Conservation (phyloP, 2,797 vertebrate genomes). For the Esox lucius region DNA sequence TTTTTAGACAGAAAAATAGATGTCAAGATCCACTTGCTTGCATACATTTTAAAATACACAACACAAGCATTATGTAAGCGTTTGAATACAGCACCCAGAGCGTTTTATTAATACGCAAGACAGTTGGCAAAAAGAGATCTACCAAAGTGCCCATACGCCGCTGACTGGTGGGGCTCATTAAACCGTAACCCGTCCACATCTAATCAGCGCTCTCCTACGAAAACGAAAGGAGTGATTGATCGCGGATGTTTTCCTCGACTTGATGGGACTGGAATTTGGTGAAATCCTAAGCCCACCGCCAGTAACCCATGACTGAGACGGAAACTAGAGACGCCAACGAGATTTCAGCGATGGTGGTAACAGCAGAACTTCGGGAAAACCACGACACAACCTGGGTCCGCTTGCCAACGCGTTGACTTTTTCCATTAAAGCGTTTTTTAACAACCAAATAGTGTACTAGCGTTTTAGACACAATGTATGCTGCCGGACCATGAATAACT, state of each 20-base stretch:
- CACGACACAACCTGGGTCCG: constrained; percentile 42
- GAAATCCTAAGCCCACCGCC: constrained; percentile 61
- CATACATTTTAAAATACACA: too few relatives aligned
- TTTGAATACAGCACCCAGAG: background rate
- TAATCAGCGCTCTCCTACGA: constrained; percentile 25
- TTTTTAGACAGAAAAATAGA: too few relatives aligned
- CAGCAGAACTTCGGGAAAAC: constrained; percentile 18
- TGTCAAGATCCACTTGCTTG: too few relatives aligned
- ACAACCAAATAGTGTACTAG: background rate
- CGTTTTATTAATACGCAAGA: background rate
- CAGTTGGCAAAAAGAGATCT: background rate
- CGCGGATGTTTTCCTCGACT: constrained; percentile 59
- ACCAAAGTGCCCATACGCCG: background rate
- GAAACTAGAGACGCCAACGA: constrained; percentile 55
- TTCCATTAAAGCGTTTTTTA: constrained; percentile 7
- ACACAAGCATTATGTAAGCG: background rate
- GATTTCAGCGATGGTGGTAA: constrained; percentile 56
- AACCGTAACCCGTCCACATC: background rate
- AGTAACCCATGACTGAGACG: constrained; percentile 63
- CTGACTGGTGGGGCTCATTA: background rate
- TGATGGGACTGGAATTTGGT: constrained; percentile 64
- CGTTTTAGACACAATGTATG: constrained; percentile 38
- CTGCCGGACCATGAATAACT: constrained; percentile 32
- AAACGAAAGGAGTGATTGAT: constrained; percentile 74
- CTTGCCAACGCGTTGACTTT: constrained; percentile 29